A percentile compares a stretch with the other conserved stretches of the same genome.
Evolutionary conservation across 2,888 invertebrate species (phyloP).

Genomic region (Brachylomia viminalis): DNA sequence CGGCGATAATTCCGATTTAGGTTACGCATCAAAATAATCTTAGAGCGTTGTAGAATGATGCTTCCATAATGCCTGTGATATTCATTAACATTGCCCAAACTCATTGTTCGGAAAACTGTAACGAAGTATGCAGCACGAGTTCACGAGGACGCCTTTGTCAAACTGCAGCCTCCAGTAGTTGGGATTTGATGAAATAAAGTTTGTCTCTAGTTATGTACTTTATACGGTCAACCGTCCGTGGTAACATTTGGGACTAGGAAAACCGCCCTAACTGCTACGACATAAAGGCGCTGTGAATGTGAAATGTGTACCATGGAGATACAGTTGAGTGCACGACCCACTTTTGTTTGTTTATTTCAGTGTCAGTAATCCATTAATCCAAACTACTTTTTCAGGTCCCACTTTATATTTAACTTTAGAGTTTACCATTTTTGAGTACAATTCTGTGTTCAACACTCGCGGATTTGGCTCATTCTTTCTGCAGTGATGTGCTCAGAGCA

Average conservation of each 20-base stretch:
- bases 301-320: not conserved
- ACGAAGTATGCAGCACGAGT: constrained; percentile 5
- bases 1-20: not conserved
- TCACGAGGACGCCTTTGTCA: constrained; percentile 22
- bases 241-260: not conserved
- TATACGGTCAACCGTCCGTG: not conserved
- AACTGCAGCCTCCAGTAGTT: not conserved
- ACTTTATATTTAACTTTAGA: constrained; percentile 30
- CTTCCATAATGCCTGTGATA: not conserved
- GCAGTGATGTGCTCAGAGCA: constrained; percentile 1
- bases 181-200: constrained; percentile 26
- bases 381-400: constrained; percentile 7
- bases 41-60: not conserved
- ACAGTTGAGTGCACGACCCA: not conserved
- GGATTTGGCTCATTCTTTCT: constrained; percentile 7
- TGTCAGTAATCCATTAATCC: constrained; percentile 24
- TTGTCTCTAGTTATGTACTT: constrained; percentile 5
- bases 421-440: constrained; percentile 20
- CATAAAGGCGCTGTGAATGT: not conserved
- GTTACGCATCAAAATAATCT: not conserved
- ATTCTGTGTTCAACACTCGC: constrained; percentile 8
- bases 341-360: constrained; percentile 19
- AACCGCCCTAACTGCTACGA: not conserved
- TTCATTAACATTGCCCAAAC: constrained; percentile 16
- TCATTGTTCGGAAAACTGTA: constrained; percentile 19